Evolutionary conservation across 2,113 vertebrate genomes (phyloP).

Genomic region (Corythoichthys intestinalis): DNA sequence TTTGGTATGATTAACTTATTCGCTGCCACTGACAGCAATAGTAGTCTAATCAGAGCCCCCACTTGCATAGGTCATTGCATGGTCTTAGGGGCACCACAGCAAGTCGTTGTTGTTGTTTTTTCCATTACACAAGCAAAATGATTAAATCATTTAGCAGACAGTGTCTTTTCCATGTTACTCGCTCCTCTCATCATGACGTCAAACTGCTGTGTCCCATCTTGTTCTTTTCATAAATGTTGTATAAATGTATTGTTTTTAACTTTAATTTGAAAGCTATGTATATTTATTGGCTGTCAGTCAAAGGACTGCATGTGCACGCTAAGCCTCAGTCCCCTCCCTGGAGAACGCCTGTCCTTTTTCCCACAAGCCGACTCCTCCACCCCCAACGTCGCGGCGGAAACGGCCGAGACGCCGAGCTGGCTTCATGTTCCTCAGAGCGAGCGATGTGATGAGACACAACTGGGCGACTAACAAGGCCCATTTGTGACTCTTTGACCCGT

Average conservation of each 20-base stretch:
- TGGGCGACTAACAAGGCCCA: conserved; percentile 38
- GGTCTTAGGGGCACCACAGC: too few relatives aligned
- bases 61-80: too few relatives aligned
- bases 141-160: too few relatives aligned
- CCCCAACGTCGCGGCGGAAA: conserved; percentile 41
- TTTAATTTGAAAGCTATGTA: not conserved
- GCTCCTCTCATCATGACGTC: too few relatives aligned
- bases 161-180: too few relatives aligned
- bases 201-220: too few relatives aligned
- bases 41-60: too few relatives aligned
- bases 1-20: too few relatives aligned
- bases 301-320: not conserved
- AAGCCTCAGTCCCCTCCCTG: conserved; percentile 16
- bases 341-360: conserved; percentile 48
- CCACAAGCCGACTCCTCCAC: conserved; percentile 27
- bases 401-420: conserved; percentile 22
- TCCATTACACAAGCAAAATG: too few relatives aligned
- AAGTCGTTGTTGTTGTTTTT: too few relatives aligned
- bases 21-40: too few relatives aligned
- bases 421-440: conserved; percentile 28
- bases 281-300: not conserved
- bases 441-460: conserved; percentile 49
- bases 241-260: not conserved
- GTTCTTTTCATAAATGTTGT: not conserved
- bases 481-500: conserved; percentile 60